A percentile compares a stretch with the other conserved stretches of the same genome.
phyloP scores from a whole-genome alignment of 1,140 invertebrate species.

The Drosophila eugracilis region DNA sequence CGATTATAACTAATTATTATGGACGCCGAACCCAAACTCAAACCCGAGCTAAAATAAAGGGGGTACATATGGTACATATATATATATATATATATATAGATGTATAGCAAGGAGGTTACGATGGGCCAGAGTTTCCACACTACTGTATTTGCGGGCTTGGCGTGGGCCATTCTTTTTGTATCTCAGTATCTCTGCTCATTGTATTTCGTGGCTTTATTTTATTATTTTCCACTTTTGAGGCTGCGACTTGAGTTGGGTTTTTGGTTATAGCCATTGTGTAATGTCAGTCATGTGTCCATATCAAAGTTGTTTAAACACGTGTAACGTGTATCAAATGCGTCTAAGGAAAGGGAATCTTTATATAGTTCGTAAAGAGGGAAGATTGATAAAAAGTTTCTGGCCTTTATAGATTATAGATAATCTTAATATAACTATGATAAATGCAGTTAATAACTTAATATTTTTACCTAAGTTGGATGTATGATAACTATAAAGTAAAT shows the following conservation, averaged over 20 bases:
- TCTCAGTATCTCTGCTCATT: slow-evolving; percentile 17
- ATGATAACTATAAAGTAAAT: no score
- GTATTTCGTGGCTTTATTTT: slow-evolving; percentile 20
- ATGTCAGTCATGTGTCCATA: slow-evolving; percentile 14
- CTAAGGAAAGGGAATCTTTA: neutral
- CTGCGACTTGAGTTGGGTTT: neutral
- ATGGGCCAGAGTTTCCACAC: slow-evolving; percentile 23
- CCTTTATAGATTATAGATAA: neutral
- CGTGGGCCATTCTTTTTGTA: slow-evolving; percentile 51
- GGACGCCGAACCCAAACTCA: slow-evolving; percentile 43
- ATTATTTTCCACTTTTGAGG: slow-evolving; percentile 28
- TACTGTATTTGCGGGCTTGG: slow-evolving; percentile 42
- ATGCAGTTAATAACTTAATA: no score
- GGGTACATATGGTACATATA: neutral
- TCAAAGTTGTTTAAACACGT: slow-evolving; percentile 11
- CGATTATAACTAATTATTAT: slow-evolving; percentile 83
- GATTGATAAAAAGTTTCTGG: neutral
- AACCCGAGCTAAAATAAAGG: neutral
- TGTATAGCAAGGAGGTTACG: neutral
- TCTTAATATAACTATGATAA: no score
- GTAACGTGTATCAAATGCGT: neutral
- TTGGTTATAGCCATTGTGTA: slow-evolving; percentile 32
- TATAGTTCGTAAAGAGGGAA: neutral
- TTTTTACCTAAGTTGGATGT: no score
- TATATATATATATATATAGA: neutral